phyloP scores from a whole-genome alignment of 2,113 vertebrate species.

The Atrichornis clamosus region DNA sequence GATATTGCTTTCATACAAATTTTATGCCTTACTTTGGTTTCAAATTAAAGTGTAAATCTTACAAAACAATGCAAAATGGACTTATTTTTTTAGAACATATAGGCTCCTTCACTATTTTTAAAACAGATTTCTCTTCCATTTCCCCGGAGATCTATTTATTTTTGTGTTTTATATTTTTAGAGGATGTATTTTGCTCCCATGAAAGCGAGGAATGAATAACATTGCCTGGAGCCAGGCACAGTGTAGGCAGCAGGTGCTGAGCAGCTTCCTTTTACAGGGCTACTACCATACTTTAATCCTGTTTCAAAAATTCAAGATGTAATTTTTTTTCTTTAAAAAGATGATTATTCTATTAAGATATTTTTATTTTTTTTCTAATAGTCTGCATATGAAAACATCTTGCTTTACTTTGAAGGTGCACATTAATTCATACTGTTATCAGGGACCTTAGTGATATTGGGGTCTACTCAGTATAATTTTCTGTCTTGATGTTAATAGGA shows the following conservation, averaged over 20 bases:
- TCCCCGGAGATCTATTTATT: constrained; percentile 36
- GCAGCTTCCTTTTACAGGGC: neutral
- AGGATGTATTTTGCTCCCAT: constrained; percentile 47
- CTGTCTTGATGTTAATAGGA: constrained; percentile 26
- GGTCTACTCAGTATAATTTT: constrained; percentile 14
- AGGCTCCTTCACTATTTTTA: constrained; percentile 36
- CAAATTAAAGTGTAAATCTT: constrained; percentile 61
- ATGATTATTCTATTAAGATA: neutral
- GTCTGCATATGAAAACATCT: neutral
- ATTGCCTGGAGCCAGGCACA: constrained; percentile 44
- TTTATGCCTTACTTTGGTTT: constrained; percentile 48
- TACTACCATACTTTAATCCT: constrained; percentile 6
- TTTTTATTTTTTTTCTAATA: neutral
- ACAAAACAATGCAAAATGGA: constrained; percentile 44
- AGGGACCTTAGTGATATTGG: neutral
- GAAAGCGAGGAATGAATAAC: constrained; percentile 47
- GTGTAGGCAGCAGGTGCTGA: constrained; percentile 55
- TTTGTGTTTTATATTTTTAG: constrained; percentile 60
- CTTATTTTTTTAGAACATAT: constrained; percentile 11
- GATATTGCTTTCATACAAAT: constrained; percentile 51
- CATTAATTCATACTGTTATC: constrained; percentile 1
- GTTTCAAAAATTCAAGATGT: constrained; percentile 10
- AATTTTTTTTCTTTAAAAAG: neutral
- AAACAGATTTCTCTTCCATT: constrained; percentile 43
- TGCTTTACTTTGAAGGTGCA: neutral